Base-by-base conservation (phyloP, 2,888 invertebrate genomes). In the Coenonympha arcania region DNA sequence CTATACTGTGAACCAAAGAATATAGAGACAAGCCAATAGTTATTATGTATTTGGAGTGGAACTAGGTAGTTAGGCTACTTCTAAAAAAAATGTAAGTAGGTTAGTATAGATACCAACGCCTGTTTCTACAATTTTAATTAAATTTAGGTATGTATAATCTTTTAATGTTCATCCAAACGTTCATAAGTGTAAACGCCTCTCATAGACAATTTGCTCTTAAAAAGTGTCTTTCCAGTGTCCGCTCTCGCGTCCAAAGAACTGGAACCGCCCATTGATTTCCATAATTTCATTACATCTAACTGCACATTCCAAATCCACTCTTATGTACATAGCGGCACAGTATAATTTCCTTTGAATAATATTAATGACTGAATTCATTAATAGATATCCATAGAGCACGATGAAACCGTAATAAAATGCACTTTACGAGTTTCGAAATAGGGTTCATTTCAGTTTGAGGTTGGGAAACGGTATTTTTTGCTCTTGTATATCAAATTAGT, bases 221-320 rank as follows among this genome's bases (percentile, higher is more conserved):
- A 52, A 48, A 48, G 22, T 52, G 48, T 52, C 52, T 42, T 48
- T 44, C 52, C 47, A 48, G 39, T 37, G 47, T 47, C 37, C 37
- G 47, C 47, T 49, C 49, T 49, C 28, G 34, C 15, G 31, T 31
- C 40, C 24, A 31, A 36, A 37, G 37, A 46, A 54, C 45, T 66
- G 61, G 61, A 59, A 57, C 64, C 67, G 61, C 65, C 67, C 66
- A 65, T 58, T 59, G 47, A 58, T 62, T 62, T 57, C 56, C 65
- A 67, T 67, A 64, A 61, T 60, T 57, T 54, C 54, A 55, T 55
- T 54, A 37, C 36, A 49, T 6, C 9, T 3, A 3, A 39, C 55
- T 59, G 50, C 55, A 58, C 59, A 63, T 52, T 59, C 20, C 8
- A 63, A 58, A 56, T 16, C 45, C 15, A 48, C 48, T 42, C 55